phyloP scores from a whole-genome alignment of 2,797 vertebrate species.

The Leptatherina wallacei region DNA sequence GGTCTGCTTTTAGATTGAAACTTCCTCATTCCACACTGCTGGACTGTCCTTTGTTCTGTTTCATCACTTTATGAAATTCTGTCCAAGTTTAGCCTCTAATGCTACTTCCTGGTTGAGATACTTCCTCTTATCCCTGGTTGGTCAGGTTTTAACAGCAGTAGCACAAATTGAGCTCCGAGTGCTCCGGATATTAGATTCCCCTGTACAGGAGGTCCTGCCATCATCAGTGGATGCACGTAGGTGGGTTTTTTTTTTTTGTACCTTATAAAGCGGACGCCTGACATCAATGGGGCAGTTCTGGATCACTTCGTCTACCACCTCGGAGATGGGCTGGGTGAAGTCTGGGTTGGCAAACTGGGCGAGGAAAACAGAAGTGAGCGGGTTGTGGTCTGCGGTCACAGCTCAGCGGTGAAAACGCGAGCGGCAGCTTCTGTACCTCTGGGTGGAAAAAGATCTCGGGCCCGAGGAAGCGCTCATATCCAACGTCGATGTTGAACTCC shows the following conservation, averaged over 20 bases:
- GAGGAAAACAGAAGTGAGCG: not conserved
- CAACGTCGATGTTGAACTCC: constrained; percentile 97
- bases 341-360: constrained; percentile 96
- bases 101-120: not conserved
- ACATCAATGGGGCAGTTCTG: constrained; percentile 99
- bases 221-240: not conserved
- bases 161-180: not conserved
- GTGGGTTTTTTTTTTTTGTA: constrained; percentile 41
- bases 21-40: not conserved
- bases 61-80: not conserved
- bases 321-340: constrained; percentile 98
- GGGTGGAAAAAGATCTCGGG: constrained; percentile 99
- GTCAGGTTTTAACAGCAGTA: not conserved
- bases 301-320: constrained; percentile 99
- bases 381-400: not conserved
- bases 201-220: too few relatives aligned
- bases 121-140: not conserved
- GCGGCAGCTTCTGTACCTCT: constrained; percentile 69
- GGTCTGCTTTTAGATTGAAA: not conserved
- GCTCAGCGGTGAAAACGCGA: not conserved
- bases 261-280: constrained; percentile 97
- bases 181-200: not conserved
- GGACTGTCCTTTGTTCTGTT: not conserved
- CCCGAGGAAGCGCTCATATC: constrained; percentile 97
- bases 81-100: not conserved